A percentile compares a stretch with the other conserved stretches of the same genome.
Evolutionary conservation across 1,140 invertebrate species (phyloP).

Genomic region (Dendroctonus ponderosae): DNA sequence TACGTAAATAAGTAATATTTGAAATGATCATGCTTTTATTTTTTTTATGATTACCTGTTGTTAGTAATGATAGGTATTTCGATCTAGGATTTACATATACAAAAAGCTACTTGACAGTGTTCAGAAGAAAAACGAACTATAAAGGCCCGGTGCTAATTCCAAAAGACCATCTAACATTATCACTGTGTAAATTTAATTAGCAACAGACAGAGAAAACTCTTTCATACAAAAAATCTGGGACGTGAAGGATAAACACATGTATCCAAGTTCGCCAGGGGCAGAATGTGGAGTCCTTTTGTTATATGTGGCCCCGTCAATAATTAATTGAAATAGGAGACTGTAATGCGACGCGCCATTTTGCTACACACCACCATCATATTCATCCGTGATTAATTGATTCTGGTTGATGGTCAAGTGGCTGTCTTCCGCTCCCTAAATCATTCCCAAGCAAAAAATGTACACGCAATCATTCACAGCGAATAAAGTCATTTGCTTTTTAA

Average conservation of each 20-base stretch:
- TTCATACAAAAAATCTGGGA: too few relatives aligned
- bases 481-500: conserved; percentile 13
- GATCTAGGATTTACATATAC: too few relatives aligned
- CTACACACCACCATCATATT: conserved; percentile 30
- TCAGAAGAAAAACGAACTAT: too few relatives aligned
- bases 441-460: conserved; percentile 10
- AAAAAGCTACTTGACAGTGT: too few relatives aligned
- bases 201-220: too few relatives aligned
- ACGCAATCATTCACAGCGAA: conserved; percentile 13
- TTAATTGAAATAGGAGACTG: conserved; percentile 34
- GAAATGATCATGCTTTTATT: too few relatives aligned
- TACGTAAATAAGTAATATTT: too few relatives aligned
- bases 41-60: too few relatives aligned
- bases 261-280: conserved; percentile 2
- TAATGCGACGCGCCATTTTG: conserved; percentile 34
- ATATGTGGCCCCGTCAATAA: conserved; percentile 30
- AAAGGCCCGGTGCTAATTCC: too few relatives aligned
- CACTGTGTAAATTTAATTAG: too few relatives aligned
- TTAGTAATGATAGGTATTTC: too few relatives aligned
- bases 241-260: neutral
- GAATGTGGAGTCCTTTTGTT: conserved; percentile 31
- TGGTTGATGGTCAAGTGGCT: conserved; percentile 29
- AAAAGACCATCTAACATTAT: too few relatives aligned
- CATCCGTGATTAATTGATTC: conserved; percentile 30
- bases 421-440: conserved; percentile 14